Base-by-base conservation (phyloP, 2,113 vertebrate genomes). In the Verasper variegatus region DNA sequence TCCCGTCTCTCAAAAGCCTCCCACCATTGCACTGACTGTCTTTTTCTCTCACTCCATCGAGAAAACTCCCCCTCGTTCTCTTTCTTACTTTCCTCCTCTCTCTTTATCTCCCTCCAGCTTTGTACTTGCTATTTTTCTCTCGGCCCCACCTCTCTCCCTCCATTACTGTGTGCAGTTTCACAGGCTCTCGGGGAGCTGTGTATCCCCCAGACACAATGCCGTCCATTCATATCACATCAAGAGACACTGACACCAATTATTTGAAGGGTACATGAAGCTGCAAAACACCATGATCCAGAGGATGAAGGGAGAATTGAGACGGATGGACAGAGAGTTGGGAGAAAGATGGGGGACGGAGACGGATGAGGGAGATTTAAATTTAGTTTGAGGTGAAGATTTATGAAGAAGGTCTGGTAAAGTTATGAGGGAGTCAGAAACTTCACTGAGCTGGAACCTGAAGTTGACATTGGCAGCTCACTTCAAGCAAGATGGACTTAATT, bases 181-280 rank as follows among this genome's bases (percentile, higher is more conserved):
- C 42, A 56, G 69, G 71, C 83, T 89, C 78, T 84, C 71, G 55
- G 71, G 72, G 64, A 73, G 67, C 83, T 82, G 70, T 82, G 86
- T 80, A 76, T 77, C 86, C 78, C 68, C 74, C 74, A 83, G 84
- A 87, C 77, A 89, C 83, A 88, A 89, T 87, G 72, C 78, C 77
- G 76, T 80, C 80, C 80, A 91, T 92, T 89, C 88, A 91, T 89
- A 87, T 89, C 87, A 88, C 88, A 90, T 91, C 86, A 89, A 92
- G 88, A 60, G 79, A 84, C 78, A 54, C 72, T 83, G 90, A 87
- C 83, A 72, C 82, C 78, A 84, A 83, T 89, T 89, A 89, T 79
- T 58, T 85, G 80, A 82, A 83, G 89, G 74, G 71, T 82, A 71
- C 89, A 86, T 80, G 68, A 76, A 74, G 75, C 83, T 69, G 73